Conservation (phyloP, 23 tunicate genomes). For the Clavelina lepadiformis region DNA sequence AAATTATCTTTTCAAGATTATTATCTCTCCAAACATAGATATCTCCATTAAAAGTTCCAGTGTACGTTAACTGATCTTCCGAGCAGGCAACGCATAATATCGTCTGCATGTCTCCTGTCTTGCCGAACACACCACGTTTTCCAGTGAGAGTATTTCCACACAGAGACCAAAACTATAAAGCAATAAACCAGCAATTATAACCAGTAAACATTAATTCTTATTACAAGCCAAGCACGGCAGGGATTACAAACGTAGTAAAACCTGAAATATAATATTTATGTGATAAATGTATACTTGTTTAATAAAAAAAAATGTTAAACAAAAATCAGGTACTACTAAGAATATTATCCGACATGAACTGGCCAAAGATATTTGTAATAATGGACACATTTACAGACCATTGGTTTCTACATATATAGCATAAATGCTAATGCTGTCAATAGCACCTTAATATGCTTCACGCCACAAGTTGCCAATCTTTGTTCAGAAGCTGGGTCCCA, state of each 20-base stretch:
- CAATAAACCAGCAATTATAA: too few species aligned
- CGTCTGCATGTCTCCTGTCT: slow-evolving; percentile 85
- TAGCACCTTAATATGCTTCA: slow-evolving; percentile 95
- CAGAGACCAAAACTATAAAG: slow-evolving; percentile 76
- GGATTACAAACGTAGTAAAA: too few species aligned
- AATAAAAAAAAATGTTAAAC: not conserved
- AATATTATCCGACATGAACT: too few species aligned
- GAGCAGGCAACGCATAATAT: slow-evolving; percentile 64
- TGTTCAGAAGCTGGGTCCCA: slow-evolving; percentile 64
- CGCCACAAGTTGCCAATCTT: slow-evolving; percentile 83
- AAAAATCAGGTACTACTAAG: too few species aligned
- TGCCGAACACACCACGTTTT: slow-evolving; percentile 93
- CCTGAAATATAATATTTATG: too few species aligned
- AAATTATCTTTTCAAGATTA: slow-evolving; percentile 46
- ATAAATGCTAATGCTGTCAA: too few species aligned
- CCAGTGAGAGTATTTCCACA: slow-evolving; percentile 89
- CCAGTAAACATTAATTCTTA: too few species aligned
- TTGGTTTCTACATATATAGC: too few species aligned
- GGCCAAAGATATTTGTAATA: too few species aligned
- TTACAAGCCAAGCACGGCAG: too few species aligned
- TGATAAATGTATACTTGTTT: not conserved
- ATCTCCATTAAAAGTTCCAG: slow-evolving; percentile 91
- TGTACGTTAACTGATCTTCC: slow-evolving; percentile 40
- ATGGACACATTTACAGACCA: too few species aligned
- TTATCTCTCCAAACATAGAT: slow-evolving; percentile 85